A percentile compares a stretch with the other conserved stretches of the same genome.
phyloP scores from a whole-genome alignment of 2,888 invertebrate species.

The Ganaspis brasiliensis region DNA sequence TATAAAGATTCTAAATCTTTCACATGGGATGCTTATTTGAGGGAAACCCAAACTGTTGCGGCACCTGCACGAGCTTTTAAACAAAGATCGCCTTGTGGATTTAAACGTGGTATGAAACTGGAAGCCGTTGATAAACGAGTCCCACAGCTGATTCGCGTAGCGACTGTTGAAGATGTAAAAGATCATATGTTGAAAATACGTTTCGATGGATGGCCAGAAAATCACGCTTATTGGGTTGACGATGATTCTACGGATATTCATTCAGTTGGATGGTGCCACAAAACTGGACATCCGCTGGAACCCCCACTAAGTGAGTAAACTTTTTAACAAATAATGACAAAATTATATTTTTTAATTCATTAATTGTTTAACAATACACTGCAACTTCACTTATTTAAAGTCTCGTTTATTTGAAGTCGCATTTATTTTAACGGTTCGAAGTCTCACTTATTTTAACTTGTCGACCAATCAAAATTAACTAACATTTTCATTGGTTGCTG shows the following conservation, averaged over 20 bases:
- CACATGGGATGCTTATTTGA: slow-evolving; percentile 92
- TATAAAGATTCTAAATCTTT: slow-evolving; percentile 88
- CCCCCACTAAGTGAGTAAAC: slow-evolving; percentile 90
- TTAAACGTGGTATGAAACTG: slow-evolving; percentile 92
- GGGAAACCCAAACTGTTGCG: slow-evolving; percentile 87
- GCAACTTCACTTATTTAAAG: no score
- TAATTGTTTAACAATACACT: slow-evolving; percentile 1
- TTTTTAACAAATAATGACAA: no score
- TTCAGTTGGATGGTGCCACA: slow-evolving; percentile 95
- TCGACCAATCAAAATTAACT: no score
- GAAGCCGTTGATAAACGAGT: slow-evolving; percentile 93
- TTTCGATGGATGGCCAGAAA: slow-evolving; percentile 94
- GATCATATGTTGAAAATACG: slow-evolving; percentile 86
- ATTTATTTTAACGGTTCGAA: no score
- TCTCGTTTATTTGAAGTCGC: no score
- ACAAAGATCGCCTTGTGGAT: slow-evolving; percentile 89
- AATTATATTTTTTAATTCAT: slow-evolving; percentile 42
- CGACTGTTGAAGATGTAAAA: slow-evolving; percentile 89
- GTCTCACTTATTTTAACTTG: no score
- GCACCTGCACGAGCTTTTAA: slow-evolving; percentile 93
- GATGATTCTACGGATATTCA: slow-evolving; percentile 95
- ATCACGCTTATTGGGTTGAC: slow-evolving; percentile 93
- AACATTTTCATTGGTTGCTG: no score
- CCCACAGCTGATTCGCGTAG: slow-evolving; percentile 92
- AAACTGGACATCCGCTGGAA: slow-evolving; percentile 93